These are phyloP conservation scores for Pogona vitticeps DNA, from an alignment of 2,113 vertebrate genomes.

Conservation along the genomic window DNA sequence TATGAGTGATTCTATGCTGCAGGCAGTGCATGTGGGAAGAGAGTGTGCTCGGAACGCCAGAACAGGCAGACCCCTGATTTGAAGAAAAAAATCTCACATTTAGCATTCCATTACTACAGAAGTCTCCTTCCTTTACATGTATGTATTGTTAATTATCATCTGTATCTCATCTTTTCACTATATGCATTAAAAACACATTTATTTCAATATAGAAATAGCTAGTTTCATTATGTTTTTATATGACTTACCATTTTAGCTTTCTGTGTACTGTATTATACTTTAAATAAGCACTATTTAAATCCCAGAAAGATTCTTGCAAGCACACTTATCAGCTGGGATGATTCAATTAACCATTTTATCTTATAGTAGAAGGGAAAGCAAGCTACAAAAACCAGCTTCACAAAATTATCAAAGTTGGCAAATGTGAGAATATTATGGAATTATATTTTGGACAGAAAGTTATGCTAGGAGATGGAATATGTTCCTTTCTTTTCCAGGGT, in stretches of 20 bases:
- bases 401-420: not conserved
- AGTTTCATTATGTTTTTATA: not conserved
- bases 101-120: not conserved
- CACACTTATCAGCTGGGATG: not conserved
- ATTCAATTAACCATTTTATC: not conserved
- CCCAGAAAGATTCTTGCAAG: too few relatives aligned
- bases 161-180: not conserved
- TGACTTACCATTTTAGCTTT: too few relatives aligned
- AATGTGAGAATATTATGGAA: not conserved
- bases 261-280: not conserved
- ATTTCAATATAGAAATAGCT: not conserved
- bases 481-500: not conserved
- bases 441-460: not conserved
- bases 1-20: slow-evolving; percentile 78
- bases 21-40: slow-evolving; percentile 81
- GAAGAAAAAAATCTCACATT: slow-evolving; percentile 25
- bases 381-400: not conserved
- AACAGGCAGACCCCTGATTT: slow-evolving; percentile 75
- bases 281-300: not conserved
- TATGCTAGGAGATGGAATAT: not conserved
- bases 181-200: slow-evolving; percentile 21
- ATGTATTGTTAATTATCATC: not conserved
- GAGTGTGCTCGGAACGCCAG: slow-evolving; percentile 81
- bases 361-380: not conserved
- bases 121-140: not conserved